Percentiles rank a stretch among this genome's conserved stretches.
These are phyloP conservation scores for Leptinotarsa juncta DNA, from an alignment of 2,888 invertebrate genomes.

Conservation along the genomic window DNA sequence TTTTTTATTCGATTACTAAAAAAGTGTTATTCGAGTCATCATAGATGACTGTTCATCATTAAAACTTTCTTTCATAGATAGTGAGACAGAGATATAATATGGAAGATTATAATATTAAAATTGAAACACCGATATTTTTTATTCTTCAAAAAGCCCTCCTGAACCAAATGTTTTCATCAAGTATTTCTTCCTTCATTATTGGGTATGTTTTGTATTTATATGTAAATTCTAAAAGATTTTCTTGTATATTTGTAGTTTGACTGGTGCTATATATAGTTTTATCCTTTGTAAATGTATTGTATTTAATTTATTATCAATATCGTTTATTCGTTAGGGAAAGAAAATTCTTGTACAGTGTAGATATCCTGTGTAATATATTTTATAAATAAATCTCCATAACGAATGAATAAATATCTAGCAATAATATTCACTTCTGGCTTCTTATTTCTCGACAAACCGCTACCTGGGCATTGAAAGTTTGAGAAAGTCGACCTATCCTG, in stretches of 20 bases:
- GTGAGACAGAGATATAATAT: not conserved
- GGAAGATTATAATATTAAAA: not conserved
- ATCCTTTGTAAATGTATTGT: slow-evolving; percentile 62
- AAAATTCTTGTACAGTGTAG: slow-evolving; percentile 66
- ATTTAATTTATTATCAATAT: slow-evolving; percentile 58
- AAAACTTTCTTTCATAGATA: no score
- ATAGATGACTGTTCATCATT: no score
- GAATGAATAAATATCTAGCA: slow-evolving; percentile 62
- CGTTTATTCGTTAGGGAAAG: slow-evolving; percentile 58
- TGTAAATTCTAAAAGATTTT: slow-evolving; percentile 56
- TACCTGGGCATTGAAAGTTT: no score
- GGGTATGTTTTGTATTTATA: slow-evolving; percentile 56
- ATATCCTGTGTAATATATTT: slow-evolving; percentile 68
- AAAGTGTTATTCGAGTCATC: no score
- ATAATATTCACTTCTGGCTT: slow-evolving; percentile 44
- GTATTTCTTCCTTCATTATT: slow-evolving; percentile 39
- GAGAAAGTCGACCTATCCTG: not conserved
- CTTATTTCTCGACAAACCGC: slow-evolving; percentile 2
- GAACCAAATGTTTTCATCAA: slow-evolving; percentile 26
- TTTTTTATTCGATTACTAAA: no score
- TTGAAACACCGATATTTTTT: not conserved
- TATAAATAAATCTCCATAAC: slow-evolving; percentile 65
- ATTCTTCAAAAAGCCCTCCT: not conserved
- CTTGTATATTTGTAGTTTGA: slow-evolving; percentile 64
- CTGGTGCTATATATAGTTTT: slow-evolving; percentile 66